Percentiles rank a stretch among this genome's conserved stretches.
Evolutionary conservation across 2,888 invertebrate species (phyloP).

Genomic region (Allolobophora icterica): DNA sequence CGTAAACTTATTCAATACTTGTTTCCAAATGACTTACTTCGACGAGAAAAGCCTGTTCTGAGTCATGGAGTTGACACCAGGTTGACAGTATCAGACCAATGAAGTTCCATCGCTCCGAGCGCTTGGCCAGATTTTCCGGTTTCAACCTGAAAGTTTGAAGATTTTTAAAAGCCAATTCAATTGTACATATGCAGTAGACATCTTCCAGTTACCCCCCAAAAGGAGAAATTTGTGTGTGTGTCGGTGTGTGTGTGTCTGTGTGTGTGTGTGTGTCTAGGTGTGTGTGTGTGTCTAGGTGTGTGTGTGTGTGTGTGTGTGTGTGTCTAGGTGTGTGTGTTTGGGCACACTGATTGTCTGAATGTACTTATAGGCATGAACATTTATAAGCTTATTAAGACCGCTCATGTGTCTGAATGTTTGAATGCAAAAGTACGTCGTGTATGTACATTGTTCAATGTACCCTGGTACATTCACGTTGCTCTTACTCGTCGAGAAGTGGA

Average conservation of each 20-base stretch:
- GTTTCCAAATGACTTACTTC: background rate
- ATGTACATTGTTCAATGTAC: no score
- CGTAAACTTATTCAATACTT: background rate
- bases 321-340: no score
- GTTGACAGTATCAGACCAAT: background rate
- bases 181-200: background rate
- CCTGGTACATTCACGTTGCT: background rate
- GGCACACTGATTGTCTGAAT: no score
- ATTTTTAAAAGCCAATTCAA: background rate
- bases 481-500: conserved; percentile 19
- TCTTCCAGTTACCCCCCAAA: background rate
- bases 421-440: background rate
- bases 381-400: background rate
- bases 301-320: no score
- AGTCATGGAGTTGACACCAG: background rate
- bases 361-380: no score
- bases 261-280: no score
- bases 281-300: no score
- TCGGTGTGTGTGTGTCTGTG: no score
- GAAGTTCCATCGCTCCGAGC: background rate
- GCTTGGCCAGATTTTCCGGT: background rate
- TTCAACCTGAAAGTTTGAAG: background rate
- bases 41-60: background rate
- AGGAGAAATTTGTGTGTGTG: background rate
- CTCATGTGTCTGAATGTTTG: background rate